Evolutionary conservation across 37 sponge, comb jelly and placozoan species (phyloP).

Genomic region (Ephydatia muelleri): DNA sequence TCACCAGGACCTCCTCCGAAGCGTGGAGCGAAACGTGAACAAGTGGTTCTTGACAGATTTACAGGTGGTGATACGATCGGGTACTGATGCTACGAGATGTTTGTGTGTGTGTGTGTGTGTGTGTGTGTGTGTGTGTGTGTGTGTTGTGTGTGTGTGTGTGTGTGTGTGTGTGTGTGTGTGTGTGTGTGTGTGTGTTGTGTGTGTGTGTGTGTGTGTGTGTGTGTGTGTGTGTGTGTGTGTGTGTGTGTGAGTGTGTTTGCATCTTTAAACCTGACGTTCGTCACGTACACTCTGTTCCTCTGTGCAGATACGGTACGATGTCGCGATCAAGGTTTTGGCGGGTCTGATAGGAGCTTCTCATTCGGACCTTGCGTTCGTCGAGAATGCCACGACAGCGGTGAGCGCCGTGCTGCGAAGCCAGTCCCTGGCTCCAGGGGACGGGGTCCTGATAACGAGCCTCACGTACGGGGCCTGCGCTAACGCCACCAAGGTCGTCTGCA

Average conservation of each 20-base stretch:
- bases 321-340: constrained; percentile 13
- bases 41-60: constrained; percentile 35
- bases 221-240: too few relatives aligned
- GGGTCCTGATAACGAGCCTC: constrained; percentile 33
- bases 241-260: too few relatives aligned
- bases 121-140: too few relatives aligned
- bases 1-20: background rate
- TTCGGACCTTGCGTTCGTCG: constrained; percentile 47
- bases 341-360: constrained; percentile 19
- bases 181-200: too few relatives aligned
- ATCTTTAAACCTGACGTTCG: too few relatives aligned
- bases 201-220: too few relatives aligned
- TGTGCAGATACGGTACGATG: background rate
- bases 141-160: too few relatives aligned
- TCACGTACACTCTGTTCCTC: background rate
- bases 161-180: too few relatives aligned
- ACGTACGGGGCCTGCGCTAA: constrained; percentile 36
- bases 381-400: constrained; percentile 57
- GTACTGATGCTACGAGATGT: too few relatives aligned
- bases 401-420: constrained; percentile 36
- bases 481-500: constrained; percentile 29
- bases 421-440: constrained; percentile 14
- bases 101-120: too few relatives aligned
- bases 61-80: background rate
- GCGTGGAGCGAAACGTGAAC: constrained; percentile 43